Conservation (phyloP, 2,113 vertebrate genomes). For the Campylomormyrus numenius region DNA sequence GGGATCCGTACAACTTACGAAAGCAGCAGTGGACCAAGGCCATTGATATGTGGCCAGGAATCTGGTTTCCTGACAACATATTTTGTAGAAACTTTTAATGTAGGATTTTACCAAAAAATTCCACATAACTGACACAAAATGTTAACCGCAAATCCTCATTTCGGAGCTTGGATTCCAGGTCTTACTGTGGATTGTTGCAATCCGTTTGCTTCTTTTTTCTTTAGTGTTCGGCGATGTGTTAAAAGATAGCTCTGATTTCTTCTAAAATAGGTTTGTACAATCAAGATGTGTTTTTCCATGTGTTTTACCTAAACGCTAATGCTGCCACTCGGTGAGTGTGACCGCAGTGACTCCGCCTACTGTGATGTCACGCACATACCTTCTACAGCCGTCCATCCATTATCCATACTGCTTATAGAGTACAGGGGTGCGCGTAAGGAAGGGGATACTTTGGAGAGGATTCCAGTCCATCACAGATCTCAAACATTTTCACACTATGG, state of each 20-base stretch:
- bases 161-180: background rate
- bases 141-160: background rate
- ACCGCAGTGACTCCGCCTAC: background rate
- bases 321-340: background rate
- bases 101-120: background rate
- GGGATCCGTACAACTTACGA: background rate
- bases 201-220: background rate
- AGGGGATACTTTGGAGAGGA: background rate
- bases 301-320: background rate
- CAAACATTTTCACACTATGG: background rate
- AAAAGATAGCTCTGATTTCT: background rate
- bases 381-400: background rate
- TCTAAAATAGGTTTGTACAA: background rate
- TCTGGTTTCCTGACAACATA: background rate
- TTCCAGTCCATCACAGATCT: background rate
- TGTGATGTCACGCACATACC: background rate
- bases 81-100: background rate
- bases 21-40: background rate
- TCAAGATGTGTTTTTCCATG: background rate
- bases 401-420: background rate
- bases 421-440: background rate
- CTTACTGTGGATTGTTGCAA: background rate
- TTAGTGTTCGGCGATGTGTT: background rate
- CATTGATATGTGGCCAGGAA: background rate
- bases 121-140: background rate